phyloP scores from a whole-genome alignment of 2,888 invertebrate genomes.

The Loripinus fragilis region DNA sequence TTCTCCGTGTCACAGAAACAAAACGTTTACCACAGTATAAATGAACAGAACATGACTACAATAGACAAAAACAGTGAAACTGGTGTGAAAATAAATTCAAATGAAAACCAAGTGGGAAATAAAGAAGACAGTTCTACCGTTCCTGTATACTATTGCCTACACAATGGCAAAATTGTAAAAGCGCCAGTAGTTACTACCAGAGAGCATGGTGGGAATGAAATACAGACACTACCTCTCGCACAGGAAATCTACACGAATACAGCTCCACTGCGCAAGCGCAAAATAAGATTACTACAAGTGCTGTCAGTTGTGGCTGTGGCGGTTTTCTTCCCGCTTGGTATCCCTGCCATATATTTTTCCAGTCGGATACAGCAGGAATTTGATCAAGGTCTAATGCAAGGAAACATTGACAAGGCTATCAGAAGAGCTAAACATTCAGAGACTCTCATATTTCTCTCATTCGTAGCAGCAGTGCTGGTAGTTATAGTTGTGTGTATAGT shows the following conservation, averaged over 20 bases:
- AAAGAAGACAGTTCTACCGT: conserved; percentile 1
- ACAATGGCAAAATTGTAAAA: conserved; percentile 59
- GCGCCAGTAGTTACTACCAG: conserved; percentile 57
- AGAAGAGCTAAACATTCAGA: conserved; percentile 71
- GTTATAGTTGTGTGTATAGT: conserved; percentile 66
- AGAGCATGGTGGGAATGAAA: conserved; percentile 61
- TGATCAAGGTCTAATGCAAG: conserved; percentile 71
- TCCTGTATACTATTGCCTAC: conserved; percentile 61
- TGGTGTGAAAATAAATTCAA: too few relatives aligned
- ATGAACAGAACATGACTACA: too few relatives aligned
- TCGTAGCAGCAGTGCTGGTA: conserved; percentile 66
- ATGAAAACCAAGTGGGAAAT: too few relatives aligned
- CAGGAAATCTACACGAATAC: conserved; percentile 55
- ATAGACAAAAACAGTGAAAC: too few relatives aligned
- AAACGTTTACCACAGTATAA: too few relatives aligned
- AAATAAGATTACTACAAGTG: conserved; percentile 67
- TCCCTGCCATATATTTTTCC: conserved; percentile 72
- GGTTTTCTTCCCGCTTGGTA: conserved; percentile 77
- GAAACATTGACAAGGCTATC: conserved; percentile 75
- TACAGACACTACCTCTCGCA: conserved; percentile 60
- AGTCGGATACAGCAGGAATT: conserved; percentile 70
- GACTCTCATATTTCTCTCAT: conserved; percentile 69
- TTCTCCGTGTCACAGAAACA: too few relatives aligned
- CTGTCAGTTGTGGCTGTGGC: conserved; percentile 70
- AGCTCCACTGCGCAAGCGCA: conserved; percentile 55